Evolutionary conservation across 2,888 invertebrate species (phyloP).

Genomic region (Hymenopus coronatus): DNA sequence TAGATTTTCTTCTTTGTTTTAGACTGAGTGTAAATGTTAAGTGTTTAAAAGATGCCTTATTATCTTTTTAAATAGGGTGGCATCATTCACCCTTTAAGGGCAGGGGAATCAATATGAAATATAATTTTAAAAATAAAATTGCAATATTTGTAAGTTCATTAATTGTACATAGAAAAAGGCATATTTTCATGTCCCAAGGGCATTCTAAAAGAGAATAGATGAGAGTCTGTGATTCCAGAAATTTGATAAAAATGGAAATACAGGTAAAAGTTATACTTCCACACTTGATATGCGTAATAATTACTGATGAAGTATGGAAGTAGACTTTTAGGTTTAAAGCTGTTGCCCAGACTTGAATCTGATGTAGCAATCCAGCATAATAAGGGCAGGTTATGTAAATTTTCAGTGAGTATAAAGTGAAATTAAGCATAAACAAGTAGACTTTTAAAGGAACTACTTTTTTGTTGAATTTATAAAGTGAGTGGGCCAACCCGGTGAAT

Average conservation of each 20-base stretch:
- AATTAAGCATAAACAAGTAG: neutral
- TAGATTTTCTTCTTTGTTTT: slow-evolving; percentile 23
- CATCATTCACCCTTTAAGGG: neutral
- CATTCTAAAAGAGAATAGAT: slow-evolving; percentile 11
- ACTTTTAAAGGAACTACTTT: neutral
- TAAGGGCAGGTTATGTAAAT: neutral
- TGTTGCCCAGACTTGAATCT: neutral
- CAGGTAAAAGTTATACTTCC: neutral
- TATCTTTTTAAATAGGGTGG: slow-evolving; percentile 17
- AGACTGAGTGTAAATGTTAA: slow-evolving; percentile 25
- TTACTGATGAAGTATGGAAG: slow-evolving; percentile 11
- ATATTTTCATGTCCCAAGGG: slow-evolving; percentile 25
- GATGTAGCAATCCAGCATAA: neutral
- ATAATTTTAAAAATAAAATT: neutral
- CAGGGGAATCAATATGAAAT: neutral
- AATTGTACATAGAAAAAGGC: slow-evolving; percentile 16
- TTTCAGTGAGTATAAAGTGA: neutral
- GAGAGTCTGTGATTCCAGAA: slow-evolving; percentile 23
- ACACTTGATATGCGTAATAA: neutral
- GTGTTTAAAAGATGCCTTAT: slow-evolving; percentile 26
- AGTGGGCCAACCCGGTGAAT: neutral
- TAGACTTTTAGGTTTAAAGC: neutral
- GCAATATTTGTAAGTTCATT: slow-evolving; percentile 15
- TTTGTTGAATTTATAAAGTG: neutral
- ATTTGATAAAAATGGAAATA: slow-evolving; percentile 4